A percentile compares a stretch with the other conserved stretches of the same genome.
Evolutionary conservation across 2,113 vertebrate species (phyloP).

Genomic region (Onychorhynchus coronatus): DNA sequence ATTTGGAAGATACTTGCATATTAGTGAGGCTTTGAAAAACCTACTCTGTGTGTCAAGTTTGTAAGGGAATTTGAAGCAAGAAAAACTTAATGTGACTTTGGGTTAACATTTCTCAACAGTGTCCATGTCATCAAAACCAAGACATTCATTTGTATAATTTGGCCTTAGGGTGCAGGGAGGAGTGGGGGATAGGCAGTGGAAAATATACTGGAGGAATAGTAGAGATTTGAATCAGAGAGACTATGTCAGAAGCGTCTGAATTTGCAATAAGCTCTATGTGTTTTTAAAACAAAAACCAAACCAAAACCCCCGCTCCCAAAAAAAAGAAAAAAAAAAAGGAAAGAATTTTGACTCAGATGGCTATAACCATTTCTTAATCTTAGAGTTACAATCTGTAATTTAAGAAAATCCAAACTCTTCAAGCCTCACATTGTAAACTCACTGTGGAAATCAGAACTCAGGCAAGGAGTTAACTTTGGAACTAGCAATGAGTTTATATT

Average conservation of each 20-base stretch:
- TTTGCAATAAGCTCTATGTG: not conserved
- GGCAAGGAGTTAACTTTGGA: not conserved
- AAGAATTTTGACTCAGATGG: not conserved
- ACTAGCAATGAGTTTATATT: not conserved
- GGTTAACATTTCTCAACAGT: conserved; percentile 17
- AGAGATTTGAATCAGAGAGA: not conserved
- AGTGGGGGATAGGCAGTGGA: not conserved
- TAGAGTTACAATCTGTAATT: not conserved
- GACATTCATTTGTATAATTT: conserved; percentile 35
- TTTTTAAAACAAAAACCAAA: not conserved
- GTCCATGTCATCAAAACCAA: not conserved
- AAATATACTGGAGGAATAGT: not conserved
- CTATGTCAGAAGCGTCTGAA: not conserved
- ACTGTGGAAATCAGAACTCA: not conserved
- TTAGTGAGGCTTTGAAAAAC: not conserved
- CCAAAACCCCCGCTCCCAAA: no score
- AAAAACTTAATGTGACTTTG: not conserved
- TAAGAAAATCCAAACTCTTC: not conserved
- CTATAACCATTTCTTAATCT: not conserved
- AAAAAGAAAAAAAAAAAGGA: not conserved
- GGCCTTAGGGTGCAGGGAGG: not conserved
- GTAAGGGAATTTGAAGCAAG: not conserved
- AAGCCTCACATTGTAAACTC: not conserved
- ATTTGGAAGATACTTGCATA: not conserved
- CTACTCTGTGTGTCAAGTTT: not conserved